These are phyloP conservation scores for Drosophila atripex DNA, from an alignment of 2,888 invertebrate genomes.

Conservation along the genomic window DNA sequence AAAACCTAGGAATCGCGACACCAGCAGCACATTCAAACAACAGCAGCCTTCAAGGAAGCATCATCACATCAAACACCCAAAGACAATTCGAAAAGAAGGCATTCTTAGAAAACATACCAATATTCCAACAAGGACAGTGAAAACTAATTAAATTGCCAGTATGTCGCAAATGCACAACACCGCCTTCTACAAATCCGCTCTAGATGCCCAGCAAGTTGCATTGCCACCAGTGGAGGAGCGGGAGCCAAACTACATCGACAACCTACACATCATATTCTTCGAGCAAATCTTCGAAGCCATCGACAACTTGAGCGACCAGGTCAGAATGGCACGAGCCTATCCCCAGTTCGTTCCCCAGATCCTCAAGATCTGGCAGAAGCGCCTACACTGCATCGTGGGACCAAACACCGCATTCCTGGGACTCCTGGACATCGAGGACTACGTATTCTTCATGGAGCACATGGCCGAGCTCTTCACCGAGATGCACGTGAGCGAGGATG, in stretches of 20 bases:
- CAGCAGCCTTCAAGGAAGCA: constrained; percentile 25
- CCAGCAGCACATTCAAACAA: constrained; percentile 27
- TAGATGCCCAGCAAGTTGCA: constrained; percentile 42
- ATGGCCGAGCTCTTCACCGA: constrained; percentile 63
- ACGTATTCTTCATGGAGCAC: constrained; percentile 68
- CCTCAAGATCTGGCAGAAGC: constrained; percentile 55
- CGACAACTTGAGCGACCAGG: constrained; percentile 59
- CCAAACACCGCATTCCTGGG: constrained; percentile 57
- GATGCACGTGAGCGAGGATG: constrained; percentile 65
- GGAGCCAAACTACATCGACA: constrained; percentile 58
- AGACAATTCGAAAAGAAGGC: constrained; percentile 7
- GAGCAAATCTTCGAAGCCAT: constrained; percentile 69
- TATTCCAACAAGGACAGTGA: neutral
- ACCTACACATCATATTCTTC: constrained; percentile 66
- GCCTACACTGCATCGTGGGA: constrained; percentile 53
- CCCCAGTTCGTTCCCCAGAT: constrained; percentile 65
- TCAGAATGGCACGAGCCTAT: constrained; percentile 71
- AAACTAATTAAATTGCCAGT: constrained; percentile 12
- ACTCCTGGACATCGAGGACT: constrained; percentile 64
- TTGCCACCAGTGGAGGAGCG: constrained; percentile 9
- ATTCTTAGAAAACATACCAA: neutral
- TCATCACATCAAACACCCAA: constrained; percentile 15
- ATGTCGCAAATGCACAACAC: constrained; percentile 45
- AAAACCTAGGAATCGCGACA: constrained; percentile 9
- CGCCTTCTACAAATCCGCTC: constrained; percentile 48